These are phyloP conservation scores for Bombycilla garrulus DNA, from an alignment of 2,113 vertebrate genomes.

Conservation along the genomic window DNA sequence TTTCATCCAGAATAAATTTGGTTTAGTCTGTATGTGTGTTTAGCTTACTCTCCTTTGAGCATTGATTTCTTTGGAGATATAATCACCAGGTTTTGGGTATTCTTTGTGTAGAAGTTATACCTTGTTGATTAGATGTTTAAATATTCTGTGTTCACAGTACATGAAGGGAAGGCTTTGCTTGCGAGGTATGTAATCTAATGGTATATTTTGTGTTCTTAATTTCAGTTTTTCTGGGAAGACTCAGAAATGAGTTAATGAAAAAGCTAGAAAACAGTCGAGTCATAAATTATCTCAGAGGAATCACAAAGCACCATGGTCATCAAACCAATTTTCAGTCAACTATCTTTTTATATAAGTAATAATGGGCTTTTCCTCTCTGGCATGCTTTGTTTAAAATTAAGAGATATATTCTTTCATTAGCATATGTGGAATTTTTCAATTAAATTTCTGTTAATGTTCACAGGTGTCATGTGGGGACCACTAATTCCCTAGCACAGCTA, in stretches of 20 bases:
- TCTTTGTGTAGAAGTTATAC: not conserved
- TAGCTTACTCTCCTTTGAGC: not conserved
- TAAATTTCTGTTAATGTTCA: not conserved
- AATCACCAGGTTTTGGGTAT: not conserved
- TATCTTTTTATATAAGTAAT: not conserved
- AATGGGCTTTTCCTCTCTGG: not conserved
- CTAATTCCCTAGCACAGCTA: not conserved
- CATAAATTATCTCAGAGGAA: not conserved
- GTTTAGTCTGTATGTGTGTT: accelerated
- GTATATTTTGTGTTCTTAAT: not conserved
- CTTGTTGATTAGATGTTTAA: not conserved
- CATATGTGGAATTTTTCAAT: not conserved
- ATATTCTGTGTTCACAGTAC: not conserved
- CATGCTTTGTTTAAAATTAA: conserved; percentile 16
- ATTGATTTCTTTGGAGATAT: not conserved
- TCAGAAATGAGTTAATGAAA: not conserved
- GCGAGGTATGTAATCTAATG: not conserved
- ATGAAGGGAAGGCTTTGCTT: not conserved
- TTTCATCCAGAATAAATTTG: not conserved
- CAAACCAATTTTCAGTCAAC: not conserved
- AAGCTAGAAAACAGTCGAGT: not conserved
- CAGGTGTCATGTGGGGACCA: not conserved
- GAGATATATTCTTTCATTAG: not conserved
- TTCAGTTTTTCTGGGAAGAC: not conserved
- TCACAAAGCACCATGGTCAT: not conserved